Base-by-base conservation (phyloP, 2,888 invertebrate species). In the Polydrusus tereticollis region DNA sequence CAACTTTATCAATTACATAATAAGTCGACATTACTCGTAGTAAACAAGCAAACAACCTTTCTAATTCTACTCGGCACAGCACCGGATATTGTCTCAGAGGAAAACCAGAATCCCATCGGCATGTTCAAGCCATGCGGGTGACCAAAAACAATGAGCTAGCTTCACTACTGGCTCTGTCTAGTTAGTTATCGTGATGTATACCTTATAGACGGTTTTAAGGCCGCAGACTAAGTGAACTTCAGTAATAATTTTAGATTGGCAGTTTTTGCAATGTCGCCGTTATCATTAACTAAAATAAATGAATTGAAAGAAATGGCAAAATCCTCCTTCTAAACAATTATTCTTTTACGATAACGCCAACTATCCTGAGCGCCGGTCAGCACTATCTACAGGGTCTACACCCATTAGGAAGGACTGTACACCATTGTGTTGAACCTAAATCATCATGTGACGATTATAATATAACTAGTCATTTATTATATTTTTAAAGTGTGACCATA, bases 111-210 rank as follows among this genome's bases (percentile, higher is more conserved):
- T 38, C 45, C 58, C 16, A 47, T 67, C 59, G 47, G 59, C 67
- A 67, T 59, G 41, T 47, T 57, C 23, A 67, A 67, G n/a, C 59
- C 20, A 59, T 26, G 59, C 67, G 57, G 50, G 62, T 63, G 50
- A 63, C 21, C 47, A 33, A 47, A 43, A 63, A 63, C 45, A 63
- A 63, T 45, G 50, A 41, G 59, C 59, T 23, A 41, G 26, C 59
- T 59, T 59, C 59, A 23, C 43, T 43, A 41, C 59, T 59, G 16
- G n/a, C 29, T 21, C 58, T 43, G 59, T 59, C 59, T 59, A 59
- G 41, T 59, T 59, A 59, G 41, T 59, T 41, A 43, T 43, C 59
- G 38, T 59, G 43, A 59, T 43, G 59, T 43, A 59, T 59, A 23
- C 23, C 18, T 55, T 29, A 29, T 18, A 26, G 43, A 23, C 36